These are phyloP conservation scores for Formica aserva DNA, from an alignment of 2,888 invertebrate genomes.

Conservation along the genomic window DNA sequence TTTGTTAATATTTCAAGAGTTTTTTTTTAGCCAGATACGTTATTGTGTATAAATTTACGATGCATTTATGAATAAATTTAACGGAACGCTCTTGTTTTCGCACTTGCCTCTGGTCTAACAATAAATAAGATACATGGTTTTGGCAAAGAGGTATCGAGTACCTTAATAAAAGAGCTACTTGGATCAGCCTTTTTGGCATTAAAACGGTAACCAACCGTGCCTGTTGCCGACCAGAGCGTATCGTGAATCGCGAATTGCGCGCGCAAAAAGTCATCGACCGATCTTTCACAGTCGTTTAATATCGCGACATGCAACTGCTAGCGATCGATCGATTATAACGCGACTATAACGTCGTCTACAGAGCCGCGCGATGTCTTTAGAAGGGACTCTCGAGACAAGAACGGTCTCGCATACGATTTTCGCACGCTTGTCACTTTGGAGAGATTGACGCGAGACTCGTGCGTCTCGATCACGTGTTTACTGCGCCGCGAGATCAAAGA, in stretches of 20 bases:
- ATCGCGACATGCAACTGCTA: conserved; percentile 47
- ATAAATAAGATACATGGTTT: neutral
- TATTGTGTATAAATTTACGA: conserved; percentile 19
- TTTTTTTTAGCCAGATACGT: neutral
- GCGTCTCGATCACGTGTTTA: neutral
- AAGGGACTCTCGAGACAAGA: neutral
- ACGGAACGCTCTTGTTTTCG: neutral
- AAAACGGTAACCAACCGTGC: conserved; percentile 24
- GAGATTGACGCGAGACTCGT: neutral
- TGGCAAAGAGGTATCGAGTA: neutral
- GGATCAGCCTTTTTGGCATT: conserved; percentile 10
- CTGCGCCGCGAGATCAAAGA: neutral
- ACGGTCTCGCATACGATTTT: neutral
- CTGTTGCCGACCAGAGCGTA: conserved; percentile 21
- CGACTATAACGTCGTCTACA: conserved; percentile 30
- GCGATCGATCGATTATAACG: conserved; percentile 50
- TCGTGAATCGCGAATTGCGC: conserved; percentile 19
- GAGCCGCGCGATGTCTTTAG: neutral
- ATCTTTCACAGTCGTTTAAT: conserved; percentile 24
- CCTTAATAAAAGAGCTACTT: neutral
- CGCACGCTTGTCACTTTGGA: neutral
- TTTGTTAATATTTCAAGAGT: neutral
- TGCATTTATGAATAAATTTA: neutral
- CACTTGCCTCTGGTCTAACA: neutral
- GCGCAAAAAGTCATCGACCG: conserved; percentile 49